Evolutionary conservation across 2,888 invertebrate genomes (phyloP).

Genomic region (Synanthedon tipuliformis): DNA sequence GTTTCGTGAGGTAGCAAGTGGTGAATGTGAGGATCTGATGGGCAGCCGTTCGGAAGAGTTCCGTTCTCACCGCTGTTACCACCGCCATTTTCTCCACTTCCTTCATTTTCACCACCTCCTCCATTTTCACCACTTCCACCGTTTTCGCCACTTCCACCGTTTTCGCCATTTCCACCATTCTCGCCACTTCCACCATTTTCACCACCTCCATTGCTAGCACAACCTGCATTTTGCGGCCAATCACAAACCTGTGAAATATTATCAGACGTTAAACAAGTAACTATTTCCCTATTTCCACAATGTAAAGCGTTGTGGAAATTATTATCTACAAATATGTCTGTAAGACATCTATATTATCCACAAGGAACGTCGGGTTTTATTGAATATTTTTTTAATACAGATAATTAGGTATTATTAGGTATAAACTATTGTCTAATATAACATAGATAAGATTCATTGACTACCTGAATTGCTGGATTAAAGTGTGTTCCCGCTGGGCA

Average conservation of each 20-base stretch:
- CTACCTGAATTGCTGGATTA: slow-evolving; percentile 29
- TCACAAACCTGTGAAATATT: slow-evolving; percentile 8
- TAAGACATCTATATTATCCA: too few species aligned
- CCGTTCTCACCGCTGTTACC: neutral
- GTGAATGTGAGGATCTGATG: slow-evolving; percentile 12
- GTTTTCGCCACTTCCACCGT: neutral
- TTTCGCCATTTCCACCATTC: neutral
- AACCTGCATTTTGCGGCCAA: slow-evolving; percentile 9
- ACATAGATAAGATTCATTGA: neutral
- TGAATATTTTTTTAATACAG: too few species aligned
- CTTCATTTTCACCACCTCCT: slow-evolving; percentile 2
- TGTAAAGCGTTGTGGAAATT: neutral
- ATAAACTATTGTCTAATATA: too few species aligned
- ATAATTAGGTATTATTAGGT: too few species aligned
- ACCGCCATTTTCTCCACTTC: neutral
- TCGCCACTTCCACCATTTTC: neutral
- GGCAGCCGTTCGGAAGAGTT: slow-evolving; percentile 10
- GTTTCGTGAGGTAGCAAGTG: slow-evolving; percentile 38
- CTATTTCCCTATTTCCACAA: neutral
- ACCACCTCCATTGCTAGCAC: slow-evolving; percentile 1
- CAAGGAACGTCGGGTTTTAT: too few species aligned
- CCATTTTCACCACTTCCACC: neutral
- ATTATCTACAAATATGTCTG: slow-evolving; percentile 7
- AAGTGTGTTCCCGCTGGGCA: slow-evolving; percentile 28
- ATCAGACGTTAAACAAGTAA: slow-evolving; percentile 1